These are phyloP conservation scores for Anoplopoma fimbria DNA, from an alignment of 2,113 vertebrate species.

Conservation along the genomic window DNA sequence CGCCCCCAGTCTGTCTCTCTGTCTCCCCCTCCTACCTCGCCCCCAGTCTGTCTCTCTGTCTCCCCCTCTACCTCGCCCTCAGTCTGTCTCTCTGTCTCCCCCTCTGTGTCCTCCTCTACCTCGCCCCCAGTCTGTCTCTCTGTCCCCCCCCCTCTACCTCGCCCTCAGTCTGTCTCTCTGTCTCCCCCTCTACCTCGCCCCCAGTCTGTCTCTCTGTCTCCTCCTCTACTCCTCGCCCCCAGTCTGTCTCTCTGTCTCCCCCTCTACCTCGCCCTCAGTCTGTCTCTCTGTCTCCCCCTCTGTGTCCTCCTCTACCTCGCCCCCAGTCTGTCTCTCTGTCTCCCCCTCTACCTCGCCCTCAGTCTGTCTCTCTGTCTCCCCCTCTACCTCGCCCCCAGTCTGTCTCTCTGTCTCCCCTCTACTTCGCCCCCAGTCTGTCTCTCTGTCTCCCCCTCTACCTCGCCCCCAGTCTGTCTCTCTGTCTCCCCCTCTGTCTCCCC, in stretches of 20 bases:
- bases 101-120: not conserved
- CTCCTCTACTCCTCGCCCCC: not conserved
- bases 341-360: not conserved
- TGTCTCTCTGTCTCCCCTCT: not conserved
- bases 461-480: not conserved
- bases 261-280: not conserved
- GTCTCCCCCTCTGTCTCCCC: not conserved
- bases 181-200: rapidly evolving
- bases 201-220: not conserved
- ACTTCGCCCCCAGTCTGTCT: no score
- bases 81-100: not conserved
- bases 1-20: no score
- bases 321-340: not conserved
- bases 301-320: not conserved
- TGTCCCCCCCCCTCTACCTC: not conserved
- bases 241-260: not conserved
- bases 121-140: no score
- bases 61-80: no score
- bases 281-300: not conserved
- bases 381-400: not conserved
- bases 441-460: not conserved
- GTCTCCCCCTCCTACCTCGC: not conserved
- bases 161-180: not conserved
- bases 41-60: not conserved
- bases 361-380: not conserved